Base-by-base conservation (phyloP, 2,113 vertebrate species). In the Tricholaema leucomelas region DNA sequence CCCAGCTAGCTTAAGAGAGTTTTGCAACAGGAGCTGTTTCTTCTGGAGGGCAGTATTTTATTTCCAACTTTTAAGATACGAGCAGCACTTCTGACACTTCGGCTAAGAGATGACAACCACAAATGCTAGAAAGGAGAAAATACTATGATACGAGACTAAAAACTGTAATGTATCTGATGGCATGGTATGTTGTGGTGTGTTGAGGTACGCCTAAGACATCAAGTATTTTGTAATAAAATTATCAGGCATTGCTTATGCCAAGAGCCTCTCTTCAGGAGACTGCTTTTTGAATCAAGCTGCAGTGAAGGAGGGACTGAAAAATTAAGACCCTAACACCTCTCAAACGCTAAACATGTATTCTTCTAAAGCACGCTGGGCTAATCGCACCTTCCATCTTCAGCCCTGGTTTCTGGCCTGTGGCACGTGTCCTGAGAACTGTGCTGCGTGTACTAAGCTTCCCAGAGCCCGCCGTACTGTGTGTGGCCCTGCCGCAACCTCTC, bases 161-260 rank as follows among this genome's bases (percentile, higher is more conserved):
- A 86, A 48, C 48, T 15, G 44, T 12, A 36, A 66, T 66, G 8
- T 11, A 66, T 60, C 55, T 71, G 63, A 81, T 10, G 18, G 52
- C 24, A 67, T 15, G 54, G 75, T 28, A 55, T 40, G 70, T 36
- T 52, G 54, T 6, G 42, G 65, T 63, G 31, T 36, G 48, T 52
- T 48, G 8, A 78, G 70, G 46, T 50, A 61, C 48, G 93, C 92
- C 33, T 61, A 83, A 88, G 73, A 59, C 35, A 69, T 73, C 81
- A 74, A 90, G 80, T 38, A 69, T 91, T 95, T 86, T 91, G 61
- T 48, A 93, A 89, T 61, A 81, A 83, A 81, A 81, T 35, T 10
- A 77, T 18, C 64, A 19, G 59, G 23, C 13, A 1, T 12, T 42
- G 56, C 46, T 94, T 52, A 50, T 30, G 55, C 71, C 46, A 1